A percentile compares a stretch with the other conserved stretches of the same genome.
These are phyloP conservation scores for Catajapyx aquilonaris DNA, from an alignment of 1,140 invertebrate species.

Conservation along the genomic window DNA sequence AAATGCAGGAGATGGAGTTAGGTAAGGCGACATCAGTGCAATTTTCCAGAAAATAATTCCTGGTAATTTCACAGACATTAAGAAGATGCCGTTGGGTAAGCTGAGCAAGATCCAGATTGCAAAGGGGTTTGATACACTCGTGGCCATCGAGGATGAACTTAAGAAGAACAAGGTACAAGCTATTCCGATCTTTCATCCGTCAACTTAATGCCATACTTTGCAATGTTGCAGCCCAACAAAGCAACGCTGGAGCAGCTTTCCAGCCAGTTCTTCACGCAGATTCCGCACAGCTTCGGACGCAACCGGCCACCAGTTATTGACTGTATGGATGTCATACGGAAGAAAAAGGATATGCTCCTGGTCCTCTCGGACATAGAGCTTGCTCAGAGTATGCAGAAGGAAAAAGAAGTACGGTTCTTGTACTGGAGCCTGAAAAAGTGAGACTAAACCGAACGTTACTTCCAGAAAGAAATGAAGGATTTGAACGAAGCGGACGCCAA, in stretches of 20 bases:
- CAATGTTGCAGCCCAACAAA: slow-evolving; percentile 4
- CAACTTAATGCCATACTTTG: too few species aligned
- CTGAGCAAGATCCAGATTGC: slow-evolving; percentile 26
- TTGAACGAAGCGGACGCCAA: slow-evolving; percentile 20
- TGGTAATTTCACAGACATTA: slow-evolving; percentile 18
- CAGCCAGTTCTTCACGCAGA: slow-evolving; percentile 24
- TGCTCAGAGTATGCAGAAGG: slow-evolving; percentile 23
- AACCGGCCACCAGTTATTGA: slow-evolving; percentile 19
- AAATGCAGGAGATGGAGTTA: slow-evolving; percentile 20
- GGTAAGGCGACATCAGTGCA: slow-evolving; percentile 3
- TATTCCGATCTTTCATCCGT: not conserved
- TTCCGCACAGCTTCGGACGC: slow-evolving; percentile 26
- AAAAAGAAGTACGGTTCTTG: slow-evolving; percentile 9
- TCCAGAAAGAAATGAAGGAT: not conserved
- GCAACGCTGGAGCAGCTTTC: slow-evolving; percentile 12
- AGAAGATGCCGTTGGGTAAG: slow-evolving; percentile 28
- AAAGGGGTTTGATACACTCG: slow-evolving; percentile 24
- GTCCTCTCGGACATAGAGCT: slow-evolving; percentile 26
- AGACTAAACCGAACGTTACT: too few species aligned
- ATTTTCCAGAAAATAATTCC: not conserved
- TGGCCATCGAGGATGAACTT: slow-evolving; percentile 20
- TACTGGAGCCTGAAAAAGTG: too few species aligned
- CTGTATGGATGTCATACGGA: slow-evolving; percentile 15
- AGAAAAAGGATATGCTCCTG: slow-evolving; percentile 25
- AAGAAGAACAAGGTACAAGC: slow-evolving; percentile 5